phyloP scores from a whole-genome alignment of 2,113 vertebrate genomes.

The Ictidomys tridecemlineatus region DNA sequence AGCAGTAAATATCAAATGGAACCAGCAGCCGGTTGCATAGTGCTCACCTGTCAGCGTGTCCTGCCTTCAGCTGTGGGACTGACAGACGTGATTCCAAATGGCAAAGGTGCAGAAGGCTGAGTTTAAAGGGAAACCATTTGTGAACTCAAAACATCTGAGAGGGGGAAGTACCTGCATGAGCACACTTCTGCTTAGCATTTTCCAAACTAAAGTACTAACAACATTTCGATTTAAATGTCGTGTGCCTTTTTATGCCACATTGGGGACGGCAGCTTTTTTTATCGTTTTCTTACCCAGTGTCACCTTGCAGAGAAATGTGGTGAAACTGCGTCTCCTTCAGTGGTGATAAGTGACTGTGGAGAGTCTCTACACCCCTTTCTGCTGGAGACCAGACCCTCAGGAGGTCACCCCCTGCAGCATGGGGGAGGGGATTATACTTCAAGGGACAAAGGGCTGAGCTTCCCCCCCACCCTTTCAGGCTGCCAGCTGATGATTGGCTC shows the following conservation, averaged over 20 bases:
- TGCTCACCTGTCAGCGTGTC: neutral
- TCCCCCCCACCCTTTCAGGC: no score
- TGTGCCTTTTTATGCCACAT: slow-evolving; percentile 30
- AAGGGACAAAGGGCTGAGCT: neutral
- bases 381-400: neutral
- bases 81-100: neutral
- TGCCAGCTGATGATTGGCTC: no score
- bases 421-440: neutral
- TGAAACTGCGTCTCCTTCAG: neutral
- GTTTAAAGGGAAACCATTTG: slow-evolving; percentile 35
- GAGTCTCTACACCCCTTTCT: neutral
- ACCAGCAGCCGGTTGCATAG: neutral
- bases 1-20: neutral
- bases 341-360: fast-evolving
- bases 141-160: slow-evolving; percentile 46
- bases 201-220: slow-evolving; percentile 56
- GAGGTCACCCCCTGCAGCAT: fast-evolving
- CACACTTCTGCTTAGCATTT: slow-evolving; percentile 56
- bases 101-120: slow-evolving; percentile 30
- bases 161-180: slow-evolving; percentile 42
- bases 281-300: neutral
- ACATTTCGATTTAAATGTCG: slow-evolving; percentile 63
- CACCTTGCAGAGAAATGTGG: neutral
- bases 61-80: neutral
- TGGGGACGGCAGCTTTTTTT: neutral